A percentile compares a stretch with the other conserved stretches of the same genome.
Evolutionary conservation across 2,888 invertebrate species (phyloP).

Genomic region (Xanthorhoe spadicearia): DNA sequence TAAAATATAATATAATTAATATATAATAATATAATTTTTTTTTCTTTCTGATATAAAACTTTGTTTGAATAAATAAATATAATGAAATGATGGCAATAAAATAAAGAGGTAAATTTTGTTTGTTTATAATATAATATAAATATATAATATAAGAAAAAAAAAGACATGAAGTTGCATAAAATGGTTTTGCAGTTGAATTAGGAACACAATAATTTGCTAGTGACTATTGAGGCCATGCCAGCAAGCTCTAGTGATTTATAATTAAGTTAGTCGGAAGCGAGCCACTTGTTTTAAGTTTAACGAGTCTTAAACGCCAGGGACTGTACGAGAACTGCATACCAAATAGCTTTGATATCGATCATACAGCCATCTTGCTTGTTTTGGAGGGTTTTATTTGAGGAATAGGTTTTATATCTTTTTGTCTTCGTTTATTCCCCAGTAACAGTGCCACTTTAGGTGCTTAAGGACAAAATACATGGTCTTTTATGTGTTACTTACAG

Average conservation of each 20-base stretch:
- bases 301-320: constrained; percentile 1
- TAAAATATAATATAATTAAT: too few species aligned
- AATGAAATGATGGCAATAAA: too few species aligned
- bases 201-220: not conserved
- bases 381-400: not conserved
- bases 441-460: too few species aligned
- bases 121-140: too few species aligned
- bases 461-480: too few species aligned
- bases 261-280: not conserved
- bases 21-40: too few species aligned
- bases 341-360: constrained; percentile 3
- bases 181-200: not conserved
- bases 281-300: not conserved
- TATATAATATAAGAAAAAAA: too few species aligned
- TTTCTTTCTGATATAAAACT: too few species aligned
- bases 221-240: not conserved
- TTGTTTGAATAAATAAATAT: too few species aligned
- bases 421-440: not conserved
- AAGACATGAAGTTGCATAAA: too few species aligned
- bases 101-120: too few species aligned
- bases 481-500: too few species aligned
- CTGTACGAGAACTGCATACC: not conserved
- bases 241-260: not conserved
- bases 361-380: not conserved
- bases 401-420: not conserved